Percentiles rank a stretch among this genome's conserved stretches.
Conservation (phyloP, 2,888 invertebrate species). For the Ditula angustiorana region DNA sequence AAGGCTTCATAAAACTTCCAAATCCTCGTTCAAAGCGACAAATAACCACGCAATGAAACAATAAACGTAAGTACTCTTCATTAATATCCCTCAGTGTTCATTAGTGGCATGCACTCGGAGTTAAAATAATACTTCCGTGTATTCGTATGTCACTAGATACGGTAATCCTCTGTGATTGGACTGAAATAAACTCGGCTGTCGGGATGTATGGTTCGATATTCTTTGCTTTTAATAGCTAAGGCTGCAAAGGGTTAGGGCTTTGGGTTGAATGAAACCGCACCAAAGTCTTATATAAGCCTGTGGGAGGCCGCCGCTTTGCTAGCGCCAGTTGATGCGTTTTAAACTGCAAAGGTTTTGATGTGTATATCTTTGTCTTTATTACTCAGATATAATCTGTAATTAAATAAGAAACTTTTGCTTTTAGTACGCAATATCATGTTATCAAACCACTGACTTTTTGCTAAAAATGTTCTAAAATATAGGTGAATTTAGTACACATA, state of each 20-base stretch:
- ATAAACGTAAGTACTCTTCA: conserved; percentile 33
- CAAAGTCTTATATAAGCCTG: conserved; percentile 31
- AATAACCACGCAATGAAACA: conserved; percentile 31
- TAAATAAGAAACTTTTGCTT: too few relatives aligned
- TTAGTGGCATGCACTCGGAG: conserved; percentile 35
- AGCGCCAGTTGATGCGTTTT: conserved; percentile 13
- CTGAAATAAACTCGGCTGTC: conserved; percentile 7
- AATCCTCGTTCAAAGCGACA: conserved; percentile 34
- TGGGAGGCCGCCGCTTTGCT: conserved; percentile 12
- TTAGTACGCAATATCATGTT: too few relatives aligned
- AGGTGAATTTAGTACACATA: too few relatives aligned
- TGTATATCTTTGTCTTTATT: too few relatives aligned
- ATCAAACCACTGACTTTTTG: too few relatives aligned
- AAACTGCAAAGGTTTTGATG: conserved; percentile 6
- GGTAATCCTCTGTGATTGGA: conserved; percentile 27
- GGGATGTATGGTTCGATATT: conserved; percentile 24
- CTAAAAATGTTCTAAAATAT: too few relatives aligned
- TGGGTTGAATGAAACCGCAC: conserved; percentile 32
- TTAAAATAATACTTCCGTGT: conserved; percentile 5
- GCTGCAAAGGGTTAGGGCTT: conserved; percentile 26
- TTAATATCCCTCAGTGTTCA: conserved; percentile 42
- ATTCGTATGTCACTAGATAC: neutral
- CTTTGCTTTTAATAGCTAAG: conserved; percentile 32
- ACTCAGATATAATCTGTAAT: too few relatives aligned
- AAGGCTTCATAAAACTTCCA: conserved; percentile 10